Conservation (phyloP, 1,140 invertebrate genomes). For the Neotoxoptera formosana region DNA sequence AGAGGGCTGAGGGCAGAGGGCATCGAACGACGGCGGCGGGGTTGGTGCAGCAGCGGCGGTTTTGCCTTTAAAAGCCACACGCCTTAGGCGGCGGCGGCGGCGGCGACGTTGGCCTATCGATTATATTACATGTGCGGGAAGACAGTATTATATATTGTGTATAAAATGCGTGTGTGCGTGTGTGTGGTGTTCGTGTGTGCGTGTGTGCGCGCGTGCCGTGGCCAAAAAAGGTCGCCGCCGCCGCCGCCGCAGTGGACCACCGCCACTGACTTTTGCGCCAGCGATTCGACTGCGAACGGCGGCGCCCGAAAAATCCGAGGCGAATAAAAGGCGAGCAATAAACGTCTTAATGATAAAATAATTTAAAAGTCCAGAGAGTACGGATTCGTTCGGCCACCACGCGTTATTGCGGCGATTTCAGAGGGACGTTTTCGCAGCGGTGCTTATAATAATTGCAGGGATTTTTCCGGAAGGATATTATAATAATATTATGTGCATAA, state of each 20-base stretch:
- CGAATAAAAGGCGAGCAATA: background rate
- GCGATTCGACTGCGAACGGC: background rate
- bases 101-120: background rate
- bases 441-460: background rate
- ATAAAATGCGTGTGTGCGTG: background rate
- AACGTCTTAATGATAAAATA: background rate
- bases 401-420: background rate
- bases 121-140: constrained; percentile 15
- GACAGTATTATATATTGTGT: background rate
- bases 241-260: background rate
- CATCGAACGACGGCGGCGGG: background rate
- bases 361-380: constrained; percentile 2
- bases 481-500: background rate
- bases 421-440: background rate
- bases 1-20: background rate
- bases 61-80: constrained; percentile 6
- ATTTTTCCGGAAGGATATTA: background rate
- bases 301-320: background rate
- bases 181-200: too few relatives aligned
- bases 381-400: background rate
- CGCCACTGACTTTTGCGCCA: background rate
- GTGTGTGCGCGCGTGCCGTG: too few relatives aligned
- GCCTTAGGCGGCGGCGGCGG: background rate
- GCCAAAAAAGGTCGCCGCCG: background rate
- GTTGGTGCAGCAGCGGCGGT: background rate